These are phyloP conservation scores for Petrolisthes cinctipes DNA, from an alignment of 2,888 invertebrate genomes.

Conservation along the genomic window DNA sequence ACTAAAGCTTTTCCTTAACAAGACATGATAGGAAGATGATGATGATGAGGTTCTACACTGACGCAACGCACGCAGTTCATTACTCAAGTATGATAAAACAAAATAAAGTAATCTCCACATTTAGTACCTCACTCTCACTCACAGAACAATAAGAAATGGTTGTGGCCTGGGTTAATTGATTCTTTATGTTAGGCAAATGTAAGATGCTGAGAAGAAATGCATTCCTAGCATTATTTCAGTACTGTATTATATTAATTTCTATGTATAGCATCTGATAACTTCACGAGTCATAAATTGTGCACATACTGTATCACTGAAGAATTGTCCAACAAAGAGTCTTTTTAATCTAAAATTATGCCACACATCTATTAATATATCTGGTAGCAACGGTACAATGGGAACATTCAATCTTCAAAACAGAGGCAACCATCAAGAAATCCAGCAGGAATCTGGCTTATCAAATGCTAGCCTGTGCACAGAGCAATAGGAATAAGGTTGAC, in stretches of 20 bases:
- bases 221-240: slow-evolving; percentile 53
- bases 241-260: slow-evolving; percentile 49
- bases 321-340: slow-evolving; percentile 58
- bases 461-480: slow-evolving; percentile 51
- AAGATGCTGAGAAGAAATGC: slow-evolving; percentile 60
- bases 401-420: slow-evolving; percentile 59
- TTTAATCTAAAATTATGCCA: slow-evolving; percentile 62
- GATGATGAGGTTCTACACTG: slow-evolving; percentile 39
- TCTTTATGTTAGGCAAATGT: slow-evolving; percentile 55
- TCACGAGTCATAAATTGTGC: slow-evolving; percentile 61
- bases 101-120: slow-evolving; percentile 25
- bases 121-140: slow-evolving; percentile 13
- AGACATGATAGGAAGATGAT: slow-evolving; percentile 46
- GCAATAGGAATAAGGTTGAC: slow-evolving; percentile 38
- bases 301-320: slow-evolving; percentile 55
- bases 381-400: slow-evolving; percentile 56
- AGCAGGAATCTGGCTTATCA: slow-evolving; percentile 51
- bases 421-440: slow-evolving; percentile 61
- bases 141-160: slow-evolving; percentile 46
- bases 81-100: slow-evolving; percentile 26
- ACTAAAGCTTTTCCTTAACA: slow-evolving; percentile 24
- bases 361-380: slow-evolving; percentile 61
- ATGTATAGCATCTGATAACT: slow-evolving; percentile 56
- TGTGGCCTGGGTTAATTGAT: slow-evolving; percentile 50
- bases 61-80: slow-evolving; percentile 28